Evolutionary conservation across 1,140 invertebrate species (phyloP).

Genomic region (Penaeus chinensis): DNA sequence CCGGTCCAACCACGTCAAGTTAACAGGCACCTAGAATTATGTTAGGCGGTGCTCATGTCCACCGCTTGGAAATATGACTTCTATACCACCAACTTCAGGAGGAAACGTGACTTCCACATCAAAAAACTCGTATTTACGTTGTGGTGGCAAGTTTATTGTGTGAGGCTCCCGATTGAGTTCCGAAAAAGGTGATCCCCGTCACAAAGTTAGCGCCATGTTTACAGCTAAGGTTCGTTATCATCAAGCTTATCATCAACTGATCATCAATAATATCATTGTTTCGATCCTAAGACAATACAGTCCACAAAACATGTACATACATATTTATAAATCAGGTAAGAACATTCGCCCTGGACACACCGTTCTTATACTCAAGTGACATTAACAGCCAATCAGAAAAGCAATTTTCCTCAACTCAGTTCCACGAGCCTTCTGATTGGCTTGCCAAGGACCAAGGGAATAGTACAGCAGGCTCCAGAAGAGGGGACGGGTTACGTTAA

Average conservation of each 20-base stretch:
- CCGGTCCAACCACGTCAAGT: no score
- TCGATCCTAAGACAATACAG: slow-evolving; percentile 56
- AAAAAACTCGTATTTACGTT: no score
- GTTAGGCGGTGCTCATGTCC: no score
- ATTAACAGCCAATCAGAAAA: slow-evolving; percentile 55
- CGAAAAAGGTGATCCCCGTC: not conserved
- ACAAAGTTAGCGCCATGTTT: slow-evolving; percentile 1
- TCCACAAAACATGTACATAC: slow-evolving; percentile 59
- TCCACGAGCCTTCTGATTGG: slow-evolving; percentile 41
- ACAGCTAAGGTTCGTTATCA: slow-evolving; percentile 23
- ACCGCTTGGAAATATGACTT: no score
- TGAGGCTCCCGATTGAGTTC: no score
- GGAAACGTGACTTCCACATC: no score
- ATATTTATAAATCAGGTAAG: slow-evolving; percentile 59
- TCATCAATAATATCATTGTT: slow-evolving; percentile 50
- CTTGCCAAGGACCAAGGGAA: slow-evolving; percentile 53
- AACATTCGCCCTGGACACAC: slow-evolving; percentile 59
- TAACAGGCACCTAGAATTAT: no score
- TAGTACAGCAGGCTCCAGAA: slow-evolving; percentile 46
- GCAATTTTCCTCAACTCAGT: slow-evolving; percentile 22
- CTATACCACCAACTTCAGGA: no score
- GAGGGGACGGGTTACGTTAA: slow-evolving; percentile 3
- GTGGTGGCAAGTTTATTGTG: no score
- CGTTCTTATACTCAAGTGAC: slow-evolving; percentile 56
- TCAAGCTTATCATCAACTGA: slow-evolving; percentile 16